phyloP scores from a whole-genome alignment of 2,797 vertebrate species.

The Gallinago solitaria region DNA sequence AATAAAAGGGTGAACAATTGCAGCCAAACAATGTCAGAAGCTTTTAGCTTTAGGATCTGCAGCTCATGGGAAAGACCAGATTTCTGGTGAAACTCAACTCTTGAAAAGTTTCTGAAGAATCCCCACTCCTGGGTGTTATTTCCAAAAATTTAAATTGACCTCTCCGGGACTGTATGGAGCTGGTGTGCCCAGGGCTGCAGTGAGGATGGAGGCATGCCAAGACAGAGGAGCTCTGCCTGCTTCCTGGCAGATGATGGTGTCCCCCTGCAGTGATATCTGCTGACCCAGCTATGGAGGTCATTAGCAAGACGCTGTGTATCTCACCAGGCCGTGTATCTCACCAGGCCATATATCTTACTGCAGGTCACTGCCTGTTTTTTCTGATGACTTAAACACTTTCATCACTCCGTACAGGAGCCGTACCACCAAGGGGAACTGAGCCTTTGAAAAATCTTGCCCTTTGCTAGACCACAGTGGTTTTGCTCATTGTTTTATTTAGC shows the following conservation, averaged over 20 bases:
- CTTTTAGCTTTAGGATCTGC: not conserved
- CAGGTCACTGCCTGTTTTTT: slow-evolving; percentile 35
- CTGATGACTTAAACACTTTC: slow-evolving; percentile 18
- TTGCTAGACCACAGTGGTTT: slow-evolving; percentile 1
- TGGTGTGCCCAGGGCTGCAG: not conserved
- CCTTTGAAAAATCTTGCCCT: not conserved
- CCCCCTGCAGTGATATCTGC: not conserved
- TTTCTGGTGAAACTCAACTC: not conserved
- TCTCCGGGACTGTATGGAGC: accelerated
- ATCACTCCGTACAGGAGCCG: not conserved
- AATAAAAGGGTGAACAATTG: not conserved
- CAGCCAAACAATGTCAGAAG: not conserved
- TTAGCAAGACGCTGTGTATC: not conserved
- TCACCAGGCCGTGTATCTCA: not conserved
- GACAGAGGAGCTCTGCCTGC: not conserved
- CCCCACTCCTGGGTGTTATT: not conserved
- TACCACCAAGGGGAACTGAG: not conserved
- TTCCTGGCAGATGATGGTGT: not conserved
- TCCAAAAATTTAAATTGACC: not conserved
- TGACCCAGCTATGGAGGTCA: slow-evolving; percentile 18
- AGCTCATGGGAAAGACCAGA: not conserved
- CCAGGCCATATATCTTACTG: not conserved
- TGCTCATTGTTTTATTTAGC: slow-evolving; percentile 42
- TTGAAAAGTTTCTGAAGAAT: not conserved
- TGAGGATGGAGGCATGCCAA: not conserved